These are phyloP conservation scores for Nyctibius bracteatus DNA, from an alignment of 2,113 vertebrate genomes.

Conservation along the genomic window DNA sequence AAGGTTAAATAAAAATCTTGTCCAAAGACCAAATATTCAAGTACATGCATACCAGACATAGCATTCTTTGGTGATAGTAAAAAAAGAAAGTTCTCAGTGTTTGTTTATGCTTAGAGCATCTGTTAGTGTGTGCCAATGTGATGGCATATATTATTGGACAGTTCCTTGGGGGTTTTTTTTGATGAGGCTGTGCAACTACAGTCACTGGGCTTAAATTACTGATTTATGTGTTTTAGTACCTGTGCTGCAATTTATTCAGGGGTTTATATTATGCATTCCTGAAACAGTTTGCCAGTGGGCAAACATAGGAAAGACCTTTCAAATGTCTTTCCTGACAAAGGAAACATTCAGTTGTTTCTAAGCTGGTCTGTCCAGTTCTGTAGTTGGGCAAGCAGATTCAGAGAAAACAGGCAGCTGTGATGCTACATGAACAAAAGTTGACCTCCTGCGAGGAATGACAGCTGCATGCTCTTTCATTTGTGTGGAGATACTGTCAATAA, in stretches of 20 bases:
- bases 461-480: not conserved
- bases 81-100: not conserved
- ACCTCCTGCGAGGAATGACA: not conserved
- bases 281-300: not conserved
- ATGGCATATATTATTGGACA: not conserved
- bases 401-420: not conserved
- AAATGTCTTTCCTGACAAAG: not conserved
- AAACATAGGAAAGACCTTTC: not conserved
- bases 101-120: not conserved
- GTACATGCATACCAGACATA: not conserved
- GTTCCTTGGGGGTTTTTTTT: not conserved
- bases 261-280: not conserved
- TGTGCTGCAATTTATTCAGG: not conserved
- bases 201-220: not conserved
- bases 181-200: not conserved
- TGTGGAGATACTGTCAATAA: not conserved
- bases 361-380: slow-evolving; percentile 14
- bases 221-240: not conserved
- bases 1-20: slow-evolving; percentile 13
- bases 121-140: not conserved
- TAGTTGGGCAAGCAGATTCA: not conserved
- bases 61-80: not conserved
- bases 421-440: not conserved
- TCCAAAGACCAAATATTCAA: not conserved
- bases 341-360: not conserved